Percentiles rank a stretch among this genome's conserved stretches.
Conservation (phyloP, 2,113 vertebrate genomes). For the Ifrita kowaldi region DNA sequence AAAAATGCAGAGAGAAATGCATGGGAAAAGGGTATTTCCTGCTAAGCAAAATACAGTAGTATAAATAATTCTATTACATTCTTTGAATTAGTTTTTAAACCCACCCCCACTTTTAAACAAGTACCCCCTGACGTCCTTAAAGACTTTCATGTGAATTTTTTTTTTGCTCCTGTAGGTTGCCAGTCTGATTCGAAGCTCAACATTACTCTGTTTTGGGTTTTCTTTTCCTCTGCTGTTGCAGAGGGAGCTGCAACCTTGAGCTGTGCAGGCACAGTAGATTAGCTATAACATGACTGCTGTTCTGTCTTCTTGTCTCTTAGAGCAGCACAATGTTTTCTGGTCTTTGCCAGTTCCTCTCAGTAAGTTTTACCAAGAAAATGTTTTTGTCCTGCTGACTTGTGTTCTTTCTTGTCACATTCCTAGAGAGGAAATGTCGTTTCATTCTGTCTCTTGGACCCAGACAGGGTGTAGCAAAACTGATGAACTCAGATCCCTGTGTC, state of each 20-base stretch:
- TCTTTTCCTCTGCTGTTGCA: neutral
- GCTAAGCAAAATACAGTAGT: neutral
- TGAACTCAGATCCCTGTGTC: neutral
- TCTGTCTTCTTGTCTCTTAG: neutral
- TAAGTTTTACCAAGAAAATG: neutral
- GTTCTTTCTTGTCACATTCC: neutral
- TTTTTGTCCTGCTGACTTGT: neutral
- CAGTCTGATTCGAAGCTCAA: neutral
- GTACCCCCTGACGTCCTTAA: neutral
- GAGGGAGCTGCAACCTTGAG: neutral
- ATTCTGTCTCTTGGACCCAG: neutral
- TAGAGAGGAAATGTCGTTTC: neutral
- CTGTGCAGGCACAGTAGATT: neutral
- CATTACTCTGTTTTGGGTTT: neutral
- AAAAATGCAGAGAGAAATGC: neutral
- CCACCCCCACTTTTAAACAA: neutral
- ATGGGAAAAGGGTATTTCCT: neutral
- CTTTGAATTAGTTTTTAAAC: neutral
- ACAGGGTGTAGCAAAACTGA: neutral
- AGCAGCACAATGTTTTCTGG: neutral
- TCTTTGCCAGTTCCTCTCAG: neutral
- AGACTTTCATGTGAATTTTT: neutral
- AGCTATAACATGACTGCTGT: neutral
- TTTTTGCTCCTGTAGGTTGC: neutral
- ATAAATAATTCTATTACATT: neutral